Evolutionary conservation across 2,888 invertebrate genomes (phyloP).

Genomic region (Apamea crenata): DNA sequence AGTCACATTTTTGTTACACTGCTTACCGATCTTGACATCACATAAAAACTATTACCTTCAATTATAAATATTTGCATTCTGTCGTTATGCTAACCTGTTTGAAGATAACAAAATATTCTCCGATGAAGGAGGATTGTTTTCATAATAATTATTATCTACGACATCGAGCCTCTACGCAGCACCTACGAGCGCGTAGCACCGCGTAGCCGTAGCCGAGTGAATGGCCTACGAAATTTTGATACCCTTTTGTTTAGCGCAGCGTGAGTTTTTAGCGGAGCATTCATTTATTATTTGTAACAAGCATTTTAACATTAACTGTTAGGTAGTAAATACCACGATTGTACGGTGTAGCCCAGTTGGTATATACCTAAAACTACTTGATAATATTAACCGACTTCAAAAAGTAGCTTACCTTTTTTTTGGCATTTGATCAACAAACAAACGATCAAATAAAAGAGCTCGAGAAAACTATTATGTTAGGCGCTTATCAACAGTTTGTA

Average conservation of each 20-base stretch:
- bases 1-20: neutral
- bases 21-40: no score
- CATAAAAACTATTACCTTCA: neutral
- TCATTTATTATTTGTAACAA: neutral
- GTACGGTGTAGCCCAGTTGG: neutral
- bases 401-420: neutral
- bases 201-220: slow-evolving; percentile 30
- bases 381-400: neutral
- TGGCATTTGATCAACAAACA: no score
- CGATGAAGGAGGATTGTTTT: neutral
- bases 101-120: neutral
- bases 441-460: neutral
- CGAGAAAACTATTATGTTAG: neutral
- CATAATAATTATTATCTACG: neutral
- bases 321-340: neutral
- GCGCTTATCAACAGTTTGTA: slow-evolving; percentile 3
- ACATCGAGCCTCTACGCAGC: slow-evolving; percentile 9
- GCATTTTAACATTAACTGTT: neutral
- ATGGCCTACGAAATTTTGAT: slow-evolving; percentile 25
- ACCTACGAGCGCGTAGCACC: slow-evolving; percentile 40
- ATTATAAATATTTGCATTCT: slow-evolving; percentile 5
- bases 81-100: neutral
- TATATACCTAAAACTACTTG: neutral
- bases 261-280: neutral
- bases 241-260: neutral